Conservation (phyloP, 2,888 invertebrate species). For the Desoria tigrina region DNA sequence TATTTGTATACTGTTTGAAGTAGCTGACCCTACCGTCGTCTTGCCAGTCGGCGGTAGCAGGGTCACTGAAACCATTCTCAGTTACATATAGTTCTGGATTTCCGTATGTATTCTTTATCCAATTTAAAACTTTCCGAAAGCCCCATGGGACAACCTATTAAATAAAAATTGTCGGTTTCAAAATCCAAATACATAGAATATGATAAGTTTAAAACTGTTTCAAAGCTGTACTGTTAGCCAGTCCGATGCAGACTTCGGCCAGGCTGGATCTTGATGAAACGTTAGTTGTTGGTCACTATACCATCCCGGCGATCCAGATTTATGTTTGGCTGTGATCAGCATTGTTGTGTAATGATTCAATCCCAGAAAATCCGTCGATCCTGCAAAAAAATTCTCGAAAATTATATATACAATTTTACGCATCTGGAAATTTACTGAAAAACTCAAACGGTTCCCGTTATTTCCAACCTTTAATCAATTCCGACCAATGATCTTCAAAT, state of each 20-base stretch:
- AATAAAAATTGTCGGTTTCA: too few relatives aligned
- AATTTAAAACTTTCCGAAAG: slow-evolving; percentile 36
- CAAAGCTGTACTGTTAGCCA: slow-evolving; percentile 36
- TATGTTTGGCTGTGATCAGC: slow-evolving; percentile 34
- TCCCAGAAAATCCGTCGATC: slow-evolving; percentile 58
- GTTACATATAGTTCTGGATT: slow-evolving; percentile 42
- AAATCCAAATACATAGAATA: too few relatives aligned
- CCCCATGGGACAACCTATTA: slow-evolving; percentile 43
- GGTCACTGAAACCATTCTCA: slow-evolving; percentile 49
- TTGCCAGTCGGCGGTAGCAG: slow-evolving; percentile 28
- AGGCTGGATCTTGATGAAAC: slow-evolving; percentile 27
- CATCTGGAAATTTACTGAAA: not conserved
- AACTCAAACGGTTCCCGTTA: too few relatives aligned
- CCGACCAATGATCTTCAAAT: slow-evolving; percentile 41
- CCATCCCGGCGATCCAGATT: slow-evolving; percentile 22
- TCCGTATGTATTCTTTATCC: slow-evolving; percentile 38
- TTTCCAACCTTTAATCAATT: slow-evolving; percentile 19
- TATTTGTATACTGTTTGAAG: slow-evolving; percentile 45
- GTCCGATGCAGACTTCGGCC: slow-evolving; percentile 33
- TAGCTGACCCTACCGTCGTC: slow-evolving; percentile 39
- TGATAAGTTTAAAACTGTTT: too few relatives aligned
- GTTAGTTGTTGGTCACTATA: slow-evolving; percentile 28
- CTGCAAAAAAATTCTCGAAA: slow-evolving; percentile 34
- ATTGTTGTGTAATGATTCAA: slow-evolving; percentile 58
- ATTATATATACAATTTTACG: not conserved